Conservation (phyloP, 1,140 invertebrate genomes). For the Cyclargus thomasi region DNA sequence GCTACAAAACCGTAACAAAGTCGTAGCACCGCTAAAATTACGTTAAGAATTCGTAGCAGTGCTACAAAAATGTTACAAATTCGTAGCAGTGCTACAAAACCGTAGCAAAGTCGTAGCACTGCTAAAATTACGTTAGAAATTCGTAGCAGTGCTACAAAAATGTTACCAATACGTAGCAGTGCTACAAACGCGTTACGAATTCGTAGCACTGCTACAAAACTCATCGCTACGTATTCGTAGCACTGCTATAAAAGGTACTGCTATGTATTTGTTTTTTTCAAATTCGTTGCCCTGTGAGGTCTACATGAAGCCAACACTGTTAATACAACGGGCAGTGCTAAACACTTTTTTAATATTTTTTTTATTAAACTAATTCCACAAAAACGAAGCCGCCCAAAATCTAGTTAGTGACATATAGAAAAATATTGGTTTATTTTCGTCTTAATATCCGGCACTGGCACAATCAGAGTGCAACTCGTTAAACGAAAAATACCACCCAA, state of each 20-base stretch:
- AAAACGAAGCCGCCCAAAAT: too few relatives aligned
- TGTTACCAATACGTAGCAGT: not conserved
- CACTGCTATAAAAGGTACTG: not conserved
- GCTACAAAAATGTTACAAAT: not conserved
- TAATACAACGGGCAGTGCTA: too few relatives aligned
- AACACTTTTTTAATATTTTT: too few relatives aligned
- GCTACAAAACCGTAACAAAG: not conserved
- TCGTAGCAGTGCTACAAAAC: not conserved
- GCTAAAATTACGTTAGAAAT: not conserved
- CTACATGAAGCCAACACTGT: too few relatives aligned
- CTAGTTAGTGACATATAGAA: too few relatives aligned
- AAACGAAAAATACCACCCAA: too few relatives aligned
- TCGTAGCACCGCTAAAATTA: not conserved
- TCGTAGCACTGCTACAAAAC: not conserved
- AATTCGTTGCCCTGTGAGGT: too few relatives aligned
- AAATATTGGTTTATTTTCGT: too few relatives aligned
- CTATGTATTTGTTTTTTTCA: too few relatives aligned
- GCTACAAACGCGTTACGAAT: not conserved
- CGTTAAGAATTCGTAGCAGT: not conserved
- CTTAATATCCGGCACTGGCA: too few relatives aligned
- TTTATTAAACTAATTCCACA: too few relatives aligned
- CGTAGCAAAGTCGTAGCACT: not conserved
- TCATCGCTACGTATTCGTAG: not conserved
- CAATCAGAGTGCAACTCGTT: too few relatives aligned
- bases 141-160: not conserved